Evolutionary conservation across 2,113 vertebrate species (phyloP), one percentile per base, ranked within the genome.

Genomic region (Chaenocephalus aceratus): DNA sequence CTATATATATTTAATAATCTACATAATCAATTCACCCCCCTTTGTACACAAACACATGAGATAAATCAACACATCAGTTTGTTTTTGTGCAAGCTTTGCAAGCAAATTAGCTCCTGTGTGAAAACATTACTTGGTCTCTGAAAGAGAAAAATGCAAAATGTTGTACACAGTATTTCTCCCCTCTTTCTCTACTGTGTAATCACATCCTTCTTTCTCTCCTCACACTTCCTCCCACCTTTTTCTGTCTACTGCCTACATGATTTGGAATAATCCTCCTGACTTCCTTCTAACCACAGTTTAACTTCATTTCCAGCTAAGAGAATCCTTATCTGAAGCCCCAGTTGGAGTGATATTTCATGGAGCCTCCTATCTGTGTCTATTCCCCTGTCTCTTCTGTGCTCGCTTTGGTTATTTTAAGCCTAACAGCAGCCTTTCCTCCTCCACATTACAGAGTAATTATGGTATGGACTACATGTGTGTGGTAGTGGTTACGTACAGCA

Each of bases 371-470:
- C 70, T 18, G 6, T 57, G 57, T 70, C 54, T 48, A 51, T 64
- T 59, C 51, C 34, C 34, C 18, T 5, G 12, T 74, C 44, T 65
- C 70, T 68, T 53, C 46, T 75, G 21, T 67, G 83, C 71, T 15
- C 56, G 45, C 75, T 23, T 44, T n/a, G 36, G 82, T 77, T 92
- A 92, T 90, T 93, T 90, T 82, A 77, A 87, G 85, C 51, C 79
- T 77, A 78, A 86, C 88, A 83, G 84, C 72, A 86, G 75, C 75
- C 77, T 63, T 79, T 65, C 85, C 85, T 83, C 85, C 78, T 69
- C 83, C 86, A 78, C 71, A 67, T 64, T 62, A 46, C 77, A 77
- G 58, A 51, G 64, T 92, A 89, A 93, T 91, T 89, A 91, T 66
- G 77, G 72, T 82, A 80, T 84, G 18, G 44, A 26, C 48, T 4